A percentile compares a stretch with the other conserved stretches of the same genome.
phyloP scores from a whole-genome alignment of 2,113 vertebrate species.

The Microtus pennsylvanicus region DNA sequence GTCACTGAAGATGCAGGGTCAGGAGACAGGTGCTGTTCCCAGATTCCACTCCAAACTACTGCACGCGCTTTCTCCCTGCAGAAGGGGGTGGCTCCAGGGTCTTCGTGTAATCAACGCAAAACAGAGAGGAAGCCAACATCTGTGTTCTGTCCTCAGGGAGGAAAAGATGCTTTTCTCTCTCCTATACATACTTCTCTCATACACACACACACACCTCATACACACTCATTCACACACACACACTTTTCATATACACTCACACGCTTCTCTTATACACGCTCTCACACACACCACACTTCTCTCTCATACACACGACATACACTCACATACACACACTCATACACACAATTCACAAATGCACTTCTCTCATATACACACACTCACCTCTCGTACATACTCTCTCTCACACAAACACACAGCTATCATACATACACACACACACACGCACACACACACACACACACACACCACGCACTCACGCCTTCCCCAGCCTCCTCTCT shows the following conservation, averaged over 20 bases:
- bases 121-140: conserved; percentile 28
- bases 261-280: not conserved
- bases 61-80: not conserved
- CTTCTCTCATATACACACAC: not conserved
- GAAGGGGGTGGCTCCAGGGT: not conserved
- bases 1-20: not conserved
- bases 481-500: not conserved
- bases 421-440: no score
- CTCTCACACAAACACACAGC: not conserved
- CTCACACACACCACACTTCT: not conserved
- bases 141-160: conserved; percentile 65
- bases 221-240: not conserved
- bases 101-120: conserved; percentile 30
- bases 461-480: not conserved
- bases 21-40: not conserved
- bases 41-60: not conserved
- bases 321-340: not conserved
- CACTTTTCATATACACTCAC: not conserved
- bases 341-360: not conserved
- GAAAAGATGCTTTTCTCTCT: conserved; percentile 48
- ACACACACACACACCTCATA: not conserved
- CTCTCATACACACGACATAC: not conserved
- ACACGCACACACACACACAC: no score
- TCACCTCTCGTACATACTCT: no score
- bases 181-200: not conserved